Conservation (phyloP, 2,797 vertebrate genomes). For the Malurus leucopterus region DNA sequence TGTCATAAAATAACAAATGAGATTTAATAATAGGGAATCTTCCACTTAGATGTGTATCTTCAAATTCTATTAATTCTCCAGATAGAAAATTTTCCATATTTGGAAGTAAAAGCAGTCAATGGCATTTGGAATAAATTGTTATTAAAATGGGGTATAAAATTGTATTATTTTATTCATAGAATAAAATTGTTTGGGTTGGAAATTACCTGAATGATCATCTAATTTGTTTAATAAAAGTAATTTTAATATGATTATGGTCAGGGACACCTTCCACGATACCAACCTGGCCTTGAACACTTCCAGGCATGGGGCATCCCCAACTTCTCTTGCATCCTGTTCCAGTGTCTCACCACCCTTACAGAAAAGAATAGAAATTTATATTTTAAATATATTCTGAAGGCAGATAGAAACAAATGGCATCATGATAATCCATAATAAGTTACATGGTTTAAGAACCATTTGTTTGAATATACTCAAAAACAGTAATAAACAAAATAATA, state of each 20-base stretch:
- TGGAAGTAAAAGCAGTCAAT: not conserved
- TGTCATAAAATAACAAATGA: not conserved
- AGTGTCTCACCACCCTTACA: not conserved
- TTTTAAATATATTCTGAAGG: not conserved
- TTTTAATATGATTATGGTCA: no score
- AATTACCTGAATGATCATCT: not conserved
- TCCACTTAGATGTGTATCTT: not conserved
- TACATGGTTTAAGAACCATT: not conserved
- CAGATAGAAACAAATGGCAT: not conserved
- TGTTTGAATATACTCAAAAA: not conserved
- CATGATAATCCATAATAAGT: not conserved
- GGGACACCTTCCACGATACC: accelerated
- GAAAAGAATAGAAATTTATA: not conserved
- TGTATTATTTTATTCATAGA: not conserved
- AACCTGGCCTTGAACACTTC: not conserved
- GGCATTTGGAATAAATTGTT: not conserved
- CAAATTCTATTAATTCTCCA: not conserved
- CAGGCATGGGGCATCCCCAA: no score
- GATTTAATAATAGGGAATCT: not conserved
- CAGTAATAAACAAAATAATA: not conserved
- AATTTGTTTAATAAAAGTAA: no score
- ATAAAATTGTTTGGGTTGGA: not conserved
- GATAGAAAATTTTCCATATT: not conserved
- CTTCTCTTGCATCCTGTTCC: not conserved
- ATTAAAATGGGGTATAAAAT: not conserved